Evolutionary conservation across 1,140 invertebrate species (phyloP).

Genomic region (Triops cancriformis): DNA sequence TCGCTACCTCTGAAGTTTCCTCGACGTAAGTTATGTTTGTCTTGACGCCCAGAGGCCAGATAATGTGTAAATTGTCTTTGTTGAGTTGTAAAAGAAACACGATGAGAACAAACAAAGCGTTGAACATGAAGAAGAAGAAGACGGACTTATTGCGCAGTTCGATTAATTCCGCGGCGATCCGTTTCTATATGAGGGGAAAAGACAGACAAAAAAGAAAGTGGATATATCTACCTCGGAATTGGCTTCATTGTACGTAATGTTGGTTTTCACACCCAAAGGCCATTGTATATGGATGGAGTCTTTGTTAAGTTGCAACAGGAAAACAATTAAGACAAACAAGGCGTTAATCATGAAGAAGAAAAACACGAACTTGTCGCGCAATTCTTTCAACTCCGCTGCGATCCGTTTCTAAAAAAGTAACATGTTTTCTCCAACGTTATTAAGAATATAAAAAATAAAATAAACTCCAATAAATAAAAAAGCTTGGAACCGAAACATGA

Average conservation of each 20-base stretch:
- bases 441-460: background rate
- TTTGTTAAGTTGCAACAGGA: conserved; percentile 68
- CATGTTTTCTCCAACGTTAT: background rate
- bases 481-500: background rate
- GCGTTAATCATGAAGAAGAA: conserved; percentile 77
- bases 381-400: conserved; percentile 49
- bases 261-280: conserved; percentile 57
- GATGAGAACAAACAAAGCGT: conserved; percentile 96
- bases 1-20: conserved; percentile 71
- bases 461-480: background rate
- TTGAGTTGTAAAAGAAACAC: conserved; percentile 96
- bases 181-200: conserved; percentile 52
- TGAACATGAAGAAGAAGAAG: conserved; percentile 98
- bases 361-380: conserved; percentile 63
- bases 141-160: conserved; percentile 92
- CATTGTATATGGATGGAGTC: conserved; percentile 58
- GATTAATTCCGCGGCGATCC: conserved; percentile 76
- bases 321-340: conserved; percentile 68
- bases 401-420: conserved; percentile 43
- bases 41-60: conserved; percentile 88
- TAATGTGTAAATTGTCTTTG: conserved; percentile 89
- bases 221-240: conserved; percentile 24
- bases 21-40: conserved; percentile 88
- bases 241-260: conserved; percentile 49
- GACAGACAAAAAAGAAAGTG: background rate